Evolutionary conservation across 2,888 invertebrate genomes (phyloP), one percentile per base, ranked within the genome.

Genomic region (Eupithecia pulchellata): DNA sequence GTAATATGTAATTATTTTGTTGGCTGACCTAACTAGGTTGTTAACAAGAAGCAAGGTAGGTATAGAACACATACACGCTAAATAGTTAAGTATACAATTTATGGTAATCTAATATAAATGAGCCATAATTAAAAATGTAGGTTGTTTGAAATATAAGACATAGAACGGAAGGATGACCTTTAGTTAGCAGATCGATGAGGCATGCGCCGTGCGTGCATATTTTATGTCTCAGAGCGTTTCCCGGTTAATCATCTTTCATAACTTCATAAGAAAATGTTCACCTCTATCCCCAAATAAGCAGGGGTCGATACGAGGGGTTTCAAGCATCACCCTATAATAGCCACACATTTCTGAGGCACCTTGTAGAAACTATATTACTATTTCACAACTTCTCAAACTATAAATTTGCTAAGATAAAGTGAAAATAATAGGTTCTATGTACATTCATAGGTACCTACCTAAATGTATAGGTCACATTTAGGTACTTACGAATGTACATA

Each of bases 201-300:
- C 78, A 77, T 78, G 78, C 78, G 78, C 77, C 30, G 66, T 72
- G 17, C 11, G 39, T 68, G 57, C 64, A 64, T 58, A 61, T 0
- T 61, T 61, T 61, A n/a, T 32, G 17, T 61, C 34, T 65, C 29
- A 39, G 13, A 66, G 39, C 39, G 66, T 42, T 52, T 39, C 70
- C 68, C 63, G 29, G 62, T 17, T 14, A 17, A 4, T 29, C 8
- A 57, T 29, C 29, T 29, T 29, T 57, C 14, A 14, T 8, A 29
- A 29, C 17, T 17, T 8, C 17, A n/a, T 39, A 5, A n/a, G 8
- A 9, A 9, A 9, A 20, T 47, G 20, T 47, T 25, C 25, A 25
- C 52, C 13, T 52, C 1, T 9, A 42, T 20, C 9, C 9, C 11
- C 8, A 2, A 3, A 47, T 20, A 47, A 20, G 8, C n/a, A 0